phyloP scores from a whole-genome alignment of 2,797 vertebrate genomes.

The Anomalospiza imberbis region DNA sequence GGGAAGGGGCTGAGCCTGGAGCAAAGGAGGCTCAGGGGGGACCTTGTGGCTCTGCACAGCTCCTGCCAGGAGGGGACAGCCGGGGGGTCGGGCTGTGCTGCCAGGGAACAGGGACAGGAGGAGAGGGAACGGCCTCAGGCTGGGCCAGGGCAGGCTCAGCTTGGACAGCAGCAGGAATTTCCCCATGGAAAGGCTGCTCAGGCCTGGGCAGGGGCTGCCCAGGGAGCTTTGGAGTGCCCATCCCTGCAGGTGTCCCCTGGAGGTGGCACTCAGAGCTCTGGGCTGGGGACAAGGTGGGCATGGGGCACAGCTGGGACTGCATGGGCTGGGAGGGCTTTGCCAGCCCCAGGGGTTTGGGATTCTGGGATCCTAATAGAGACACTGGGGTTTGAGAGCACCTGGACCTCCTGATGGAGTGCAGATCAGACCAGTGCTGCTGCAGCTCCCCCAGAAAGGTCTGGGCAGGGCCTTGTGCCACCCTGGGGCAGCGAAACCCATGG shows the following conservation, averaged over 20 bases:
- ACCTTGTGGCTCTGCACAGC: background rate
- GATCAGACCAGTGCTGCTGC: background rate
- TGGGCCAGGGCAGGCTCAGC: background rate
- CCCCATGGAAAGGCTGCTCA: too few species aligned
- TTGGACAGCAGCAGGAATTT: background rate
- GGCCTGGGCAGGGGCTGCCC: too few species aligned
- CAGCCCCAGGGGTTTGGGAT: background rate
- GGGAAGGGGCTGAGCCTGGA: background rate
- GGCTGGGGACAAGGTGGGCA: background rate
- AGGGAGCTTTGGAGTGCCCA: too few species aligned
- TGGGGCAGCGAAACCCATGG: accelerated
- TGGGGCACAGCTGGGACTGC: background rate
- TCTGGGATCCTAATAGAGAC: accelerated
- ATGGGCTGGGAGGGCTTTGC: background rate
- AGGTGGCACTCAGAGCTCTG: background rate
- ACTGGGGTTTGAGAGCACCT: too few species aligned
- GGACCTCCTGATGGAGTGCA: background rate
- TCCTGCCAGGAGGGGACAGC: background rate
- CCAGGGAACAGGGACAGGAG: background rate
- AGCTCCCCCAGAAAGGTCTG: background rate
- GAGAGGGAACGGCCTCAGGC: too few species aligned
- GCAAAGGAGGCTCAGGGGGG: background rate
- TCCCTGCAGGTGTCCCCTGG: background rate
- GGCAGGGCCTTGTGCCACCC: background rate
- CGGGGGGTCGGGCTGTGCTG: too few species aligned